phyloP scores from a whole-genome alignment of 2,888 invertebrate genomes.

The Agrotis ipsilon region DNA sequence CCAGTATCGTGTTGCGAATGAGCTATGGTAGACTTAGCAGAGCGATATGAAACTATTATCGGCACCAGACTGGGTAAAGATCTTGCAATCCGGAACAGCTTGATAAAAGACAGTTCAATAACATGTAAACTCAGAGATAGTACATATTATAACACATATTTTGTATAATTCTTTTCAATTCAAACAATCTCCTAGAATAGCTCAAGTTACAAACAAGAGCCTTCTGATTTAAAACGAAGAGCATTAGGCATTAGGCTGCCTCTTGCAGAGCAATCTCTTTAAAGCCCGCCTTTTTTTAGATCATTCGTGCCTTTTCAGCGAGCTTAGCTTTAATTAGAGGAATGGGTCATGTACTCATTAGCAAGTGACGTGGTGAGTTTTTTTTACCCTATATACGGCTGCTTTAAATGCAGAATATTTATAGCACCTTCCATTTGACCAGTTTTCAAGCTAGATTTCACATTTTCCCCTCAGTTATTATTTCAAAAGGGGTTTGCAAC shows the following conservation, averaged over 20 bases:
- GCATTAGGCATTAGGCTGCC: conserved; percentile 1
- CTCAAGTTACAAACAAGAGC: conserved; percentile 1
- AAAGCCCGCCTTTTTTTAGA: conserved; percentile 18
- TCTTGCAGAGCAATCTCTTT: conserved; percentile 16
- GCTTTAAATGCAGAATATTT: conserved; percentile 26
- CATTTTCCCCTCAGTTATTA: not conserved
- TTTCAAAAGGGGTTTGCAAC: too few relatives aligned
- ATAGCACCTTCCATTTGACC: conserved; percentile 13
- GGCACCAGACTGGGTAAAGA: conserved; percentile 36
- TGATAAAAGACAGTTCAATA: conserved; percentile 51
- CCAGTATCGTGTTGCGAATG: conserved; percentile 7
- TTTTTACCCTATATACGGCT: conserved; percentile 16
- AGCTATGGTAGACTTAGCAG: conserved; percentile 22
- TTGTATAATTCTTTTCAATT: too few relatives aligned
- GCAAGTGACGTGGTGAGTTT: conserved; percentile 32
- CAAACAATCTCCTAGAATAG: conserved; percentile 22
- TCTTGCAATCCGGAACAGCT: conserved; percentile 55
- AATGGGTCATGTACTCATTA: conserved; percentile 54
- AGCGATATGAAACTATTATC: conserved; percentile 45
- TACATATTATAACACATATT: not conserved
- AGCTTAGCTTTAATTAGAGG: conserved; percentile 49
- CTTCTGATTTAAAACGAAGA: not conserved
- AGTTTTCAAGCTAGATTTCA: conserved; percentile 7
- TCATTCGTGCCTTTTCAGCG: conserved; percentile 22
- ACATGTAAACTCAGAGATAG: conserved; percentile 28